These are phyloP conservation scores for Agrotis exclamationis DNA, from an alignment of 2,888 invertebrate species.

Conservation along the genomic window DNA sequence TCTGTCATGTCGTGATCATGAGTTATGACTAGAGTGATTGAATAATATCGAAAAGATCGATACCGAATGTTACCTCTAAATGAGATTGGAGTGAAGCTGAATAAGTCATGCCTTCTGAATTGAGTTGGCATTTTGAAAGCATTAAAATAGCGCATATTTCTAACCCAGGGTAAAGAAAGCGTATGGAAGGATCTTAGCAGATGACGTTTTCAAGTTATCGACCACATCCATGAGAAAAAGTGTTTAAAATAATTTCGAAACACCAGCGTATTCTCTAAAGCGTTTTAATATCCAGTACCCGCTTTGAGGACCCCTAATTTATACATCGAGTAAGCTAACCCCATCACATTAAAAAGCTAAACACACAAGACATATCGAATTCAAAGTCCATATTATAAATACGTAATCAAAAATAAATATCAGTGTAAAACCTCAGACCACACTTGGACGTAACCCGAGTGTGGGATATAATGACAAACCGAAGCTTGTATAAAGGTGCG, in stretches of 20 bases:
- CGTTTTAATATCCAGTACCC: not conserved
- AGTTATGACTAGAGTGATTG: constrained; percentile 5
- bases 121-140: too few relatives aligned
- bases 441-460: constrained; percentile 72
- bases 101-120: not conserved
- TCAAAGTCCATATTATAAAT: constrained; percentile 74
- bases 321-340: constrained; percentile 14
- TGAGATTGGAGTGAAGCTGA: not conserved
- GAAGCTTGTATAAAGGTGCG: too few relatives aligned
- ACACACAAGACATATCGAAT: constrained; percentile 68
- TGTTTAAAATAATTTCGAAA: too few relatives aligned
- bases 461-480: constrained; percentile 57
- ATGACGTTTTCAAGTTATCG: too few relatives aligned
- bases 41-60: constrained; percentile 1
- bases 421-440: constrained; percentile 67
- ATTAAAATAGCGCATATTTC: too few relatives aligned
- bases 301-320: constrained; percentile 11
- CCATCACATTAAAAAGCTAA: constrained; percentile 44
- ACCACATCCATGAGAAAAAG: too few relatives aligned
- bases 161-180: too few relatives aligned
- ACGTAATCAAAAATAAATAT: constrained; percentile 78
- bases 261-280: not conserved
- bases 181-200: too few relatives aligned
- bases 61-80: not conserved
- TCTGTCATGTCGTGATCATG: constrained; percentile 4